Conservation (phyloP, 2,797 vertebrate genomes). For the Rhinichthys osculus region DNA sequence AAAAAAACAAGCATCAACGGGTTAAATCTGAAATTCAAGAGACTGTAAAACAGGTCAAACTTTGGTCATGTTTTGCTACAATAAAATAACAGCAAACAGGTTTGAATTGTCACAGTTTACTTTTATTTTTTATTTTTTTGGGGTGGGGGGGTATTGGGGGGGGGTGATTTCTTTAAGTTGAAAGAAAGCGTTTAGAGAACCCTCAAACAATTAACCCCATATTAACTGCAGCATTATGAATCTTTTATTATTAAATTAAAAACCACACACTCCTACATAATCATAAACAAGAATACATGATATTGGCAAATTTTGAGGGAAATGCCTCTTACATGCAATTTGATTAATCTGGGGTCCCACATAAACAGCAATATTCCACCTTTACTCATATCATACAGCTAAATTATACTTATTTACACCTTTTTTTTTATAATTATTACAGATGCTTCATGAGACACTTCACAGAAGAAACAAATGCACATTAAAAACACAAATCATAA, state of each 20-base stretch:
- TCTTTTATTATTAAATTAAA: slow-evolving; percentile 13
- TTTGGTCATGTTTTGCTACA: background rate
- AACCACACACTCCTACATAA: slow-evolving; percentile 18
- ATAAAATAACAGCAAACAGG: background rate
- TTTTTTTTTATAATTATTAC: background rate
- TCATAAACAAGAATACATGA: slow-evolving; percentile 19
- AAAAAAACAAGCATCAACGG: no score
- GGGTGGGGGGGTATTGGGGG: no score
- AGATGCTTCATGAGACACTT: slow-evolving; percentile 2
- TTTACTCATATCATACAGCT: slow-evolving; percentile 23
- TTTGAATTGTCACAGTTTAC: background rate
- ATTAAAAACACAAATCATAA: background rate
- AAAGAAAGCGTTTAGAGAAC: background rate
- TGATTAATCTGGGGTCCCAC: background rate
- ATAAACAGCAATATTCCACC: background rate
- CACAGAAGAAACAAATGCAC: slow-evolving; percentile 15
- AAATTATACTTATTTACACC: slow-evolving; percentile 19
- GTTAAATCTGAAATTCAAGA: background rate
- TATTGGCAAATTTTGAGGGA: background rate
- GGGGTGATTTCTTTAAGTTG: background rate
- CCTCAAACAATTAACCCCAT: background rate
- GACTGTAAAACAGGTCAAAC: background rate
- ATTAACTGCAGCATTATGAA: slow-evolving; percentile 13
- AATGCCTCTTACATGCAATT: slow-evolving; percentile 24
- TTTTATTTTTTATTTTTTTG: no score